A percentile compares a stretch with the other conserved stretches of the same genome.
phyloP scores from a whole-genome alignment of 2,888 invertebrate genomes.

The Busseola fusca region DNA sequence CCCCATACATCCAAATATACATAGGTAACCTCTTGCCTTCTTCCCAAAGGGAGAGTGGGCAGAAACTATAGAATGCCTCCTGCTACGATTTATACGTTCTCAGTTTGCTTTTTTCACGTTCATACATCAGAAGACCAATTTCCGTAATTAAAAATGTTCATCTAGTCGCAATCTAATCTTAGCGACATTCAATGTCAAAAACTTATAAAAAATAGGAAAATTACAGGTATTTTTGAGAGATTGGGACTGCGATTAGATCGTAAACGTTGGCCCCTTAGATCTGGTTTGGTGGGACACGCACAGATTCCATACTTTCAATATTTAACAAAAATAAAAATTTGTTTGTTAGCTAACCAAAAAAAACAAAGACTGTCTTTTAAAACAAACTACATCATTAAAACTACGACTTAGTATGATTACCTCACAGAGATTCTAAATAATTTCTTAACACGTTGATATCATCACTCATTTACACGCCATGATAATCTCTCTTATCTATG shows the following conservation, averaged over 20 bases:
- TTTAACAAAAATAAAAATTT: neutral
- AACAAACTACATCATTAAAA: neutral
- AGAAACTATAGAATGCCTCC: neutral
- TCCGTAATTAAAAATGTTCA: no score
- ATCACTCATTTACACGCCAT: neutral
- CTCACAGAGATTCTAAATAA: neutral
- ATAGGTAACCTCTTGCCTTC: neutral
- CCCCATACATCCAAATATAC: neutral
- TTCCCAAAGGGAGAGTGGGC: neutral
- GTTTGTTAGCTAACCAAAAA: neutral
- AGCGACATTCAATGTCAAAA: no score
- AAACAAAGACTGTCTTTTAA: neutral
- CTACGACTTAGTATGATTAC: neutral
- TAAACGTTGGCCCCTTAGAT: no score
- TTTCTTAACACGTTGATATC: neutral
- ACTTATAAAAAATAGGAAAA: no score
- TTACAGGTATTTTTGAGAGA: no score
- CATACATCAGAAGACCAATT: neutral
- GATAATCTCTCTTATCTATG: conserved; percentile 42
- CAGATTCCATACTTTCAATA: neutral
- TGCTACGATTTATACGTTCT: neutral
- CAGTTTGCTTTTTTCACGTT: neutral
- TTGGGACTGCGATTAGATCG: no score
- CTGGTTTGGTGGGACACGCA: neutral
- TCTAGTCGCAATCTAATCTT: no score